A percentile compares a stretch with the other conserved stretches of the same genome.
Conservation (phyloP, 2,888 invertebrate species). For the Cosmia pyralina region DNA sequence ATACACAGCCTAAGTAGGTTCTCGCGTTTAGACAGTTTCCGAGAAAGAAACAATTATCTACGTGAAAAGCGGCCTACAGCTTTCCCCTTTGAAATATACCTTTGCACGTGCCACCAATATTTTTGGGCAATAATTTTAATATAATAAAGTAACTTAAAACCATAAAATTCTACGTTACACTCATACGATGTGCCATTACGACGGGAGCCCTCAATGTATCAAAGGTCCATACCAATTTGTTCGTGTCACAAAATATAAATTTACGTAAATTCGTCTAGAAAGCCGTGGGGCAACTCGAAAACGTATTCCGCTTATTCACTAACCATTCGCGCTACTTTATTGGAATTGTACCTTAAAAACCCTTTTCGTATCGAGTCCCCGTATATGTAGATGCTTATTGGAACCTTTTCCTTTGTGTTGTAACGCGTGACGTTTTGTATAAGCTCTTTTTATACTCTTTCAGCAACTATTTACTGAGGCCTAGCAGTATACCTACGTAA, state of each 20-base stretch:
- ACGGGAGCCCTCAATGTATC: conserved; percentile 63
- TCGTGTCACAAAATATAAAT: conserved; percentile 81
- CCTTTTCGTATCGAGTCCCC: conserved; percentile 76
- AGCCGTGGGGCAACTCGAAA: conserved; percentile 72
- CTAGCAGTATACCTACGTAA: conserved; percentile 67
- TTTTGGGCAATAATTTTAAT: conserved; percentile 50
- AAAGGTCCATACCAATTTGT: conserved; percentile 81
- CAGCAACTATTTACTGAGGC: conserved; percentile 72
- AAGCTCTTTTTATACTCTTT: conserved; percentile 75
- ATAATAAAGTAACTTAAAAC: conserved; percentile 54
- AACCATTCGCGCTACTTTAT: conserved; percentile 80
- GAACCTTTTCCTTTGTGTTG: conserved; percentile 79
- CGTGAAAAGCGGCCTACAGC: conserved; percentile 22
- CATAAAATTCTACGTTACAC: conserved; percentile 49
- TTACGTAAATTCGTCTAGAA: conserved; percentile 81
- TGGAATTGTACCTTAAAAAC: conserved; percentile 84
- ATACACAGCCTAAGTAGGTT: neutral
- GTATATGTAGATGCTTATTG: conserved; percentile 79
- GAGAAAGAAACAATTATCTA: conserved; percentile 40
- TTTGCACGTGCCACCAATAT: conserved; percentile 48
- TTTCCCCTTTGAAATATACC: conserved; percentile 19
- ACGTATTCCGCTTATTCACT: conserved; percentile 78
- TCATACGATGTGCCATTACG: conserved; percentile 54
- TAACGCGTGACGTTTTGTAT: conserved; percentile 78
- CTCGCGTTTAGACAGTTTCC: neutral